These are phyloP conservation scores for Parnassius mnemosyne DNA, from an alignment of 2,888 invertebrate species.

Conservation along the genomic window DNA sequence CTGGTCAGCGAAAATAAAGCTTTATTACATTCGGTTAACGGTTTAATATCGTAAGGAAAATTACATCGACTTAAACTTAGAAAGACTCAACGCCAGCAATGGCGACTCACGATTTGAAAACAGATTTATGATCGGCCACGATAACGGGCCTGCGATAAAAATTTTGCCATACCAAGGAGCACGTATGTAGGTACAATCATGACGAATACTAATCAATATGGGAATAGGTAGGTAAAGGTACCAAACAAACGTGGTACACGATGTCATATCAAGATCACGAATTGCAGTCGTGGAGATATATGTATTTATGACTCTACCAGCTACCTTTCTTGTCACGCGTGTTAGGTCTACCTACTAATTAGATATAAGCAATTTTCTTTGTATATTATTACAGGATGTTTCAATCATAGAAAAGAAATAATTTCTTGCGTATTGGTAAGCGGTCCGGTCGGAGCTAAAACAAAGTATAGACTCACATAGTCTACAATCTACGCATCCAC, in stretches of 20 bases:
- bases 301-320: constrained; percentile 36
- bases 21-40: constrained; percentile 54
- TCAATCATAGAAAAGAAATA: no score
- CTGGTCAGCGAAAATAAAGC: constrained; percentile 55
- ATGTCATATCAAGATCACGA: constrained; percentile 53
- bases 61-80: constrained; percentile 41
- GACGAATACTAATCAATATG: constrained; percentile 9
- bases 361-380: constrained; percentile 3
- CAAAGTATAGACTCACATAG: no score
- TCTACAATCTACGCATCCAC: no score
- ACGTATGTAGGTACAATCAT: constrained; percentile 33
- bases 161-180: constrained; percentile 65
- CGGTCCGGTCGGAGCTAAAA: no score
- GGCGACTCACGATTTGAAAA: constrained; percentile 78
- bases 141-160: constrained; percentile 79
- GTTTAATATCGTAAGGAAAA: constrained; percentile 51
- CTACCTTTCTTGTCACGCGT: constrained; percentile 43
- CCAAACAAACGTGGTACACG: constrained; percentile 55
- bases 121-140: constrained; percentile 79
- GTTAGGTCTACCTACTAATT: constrained; percentile 7
- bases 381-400: background rate
- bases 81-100: constrained; percentile 52
- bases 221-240: constrained; percentile 12
- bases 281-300: constrained; percentile 55
- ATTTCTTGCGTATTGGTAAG: no score